Evolutionary conservation across 1,140 invertebrate genomes (phyloP).

Genomic region (Pogonomyrmex barbatus): DNA sequence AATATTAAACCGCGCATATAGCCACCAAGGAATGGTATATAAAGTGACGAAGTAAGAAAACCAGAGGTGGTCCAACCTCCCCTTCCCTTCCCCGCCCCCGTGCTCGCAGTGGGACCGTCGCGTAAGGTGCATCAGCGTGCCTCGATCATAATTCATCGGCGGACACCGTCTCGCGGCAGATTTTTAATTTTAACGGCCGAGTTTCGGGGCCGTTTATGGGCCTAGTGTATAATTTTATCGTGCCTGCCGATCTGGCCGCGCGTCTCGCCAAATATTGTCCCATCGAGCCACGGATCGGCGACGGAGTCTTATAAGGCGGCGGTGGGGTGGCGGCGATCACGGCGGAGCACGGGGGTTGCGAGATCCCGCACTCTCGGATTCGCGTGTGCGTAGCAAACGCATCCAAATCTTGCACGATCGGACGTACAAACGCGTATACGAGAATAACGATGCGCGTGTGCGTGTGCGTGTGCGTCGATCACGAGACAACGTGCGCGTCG

Average conservation of each 20-base stretch:
- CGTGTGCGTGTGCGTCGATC: not conserved
- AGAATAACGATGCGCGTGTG: not conserved
- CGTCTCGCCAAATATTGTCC: conserved; percentile 76
- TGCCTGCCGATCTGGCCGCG: conserved; percentile 81
- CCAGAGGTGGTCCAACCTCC: conserved; percentile 62
- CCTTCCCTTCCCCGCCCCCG: not conserved
- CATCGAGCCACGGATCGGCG: conserved; percentile 58
- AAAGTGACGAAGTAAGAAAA: conserved; percentile 66
- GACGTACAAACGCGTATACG: not conserved
- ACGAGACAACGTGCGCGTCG: not conserved
- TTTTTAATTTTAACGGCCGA: conserved; percentile 84
- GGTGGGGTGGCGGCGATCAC: conserved; percentile 15
- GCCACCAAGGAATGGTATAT: conserved; percentile 25
- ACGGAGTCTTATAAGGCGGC: conserved; percentile 33
- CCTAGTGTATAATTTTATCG: conserved; percentile 85
- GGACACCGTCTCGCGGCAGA: conserved; percentile 77
- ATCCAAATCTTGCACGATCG: conserved; percentile 27
- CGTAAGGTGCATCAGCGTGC: conserved; percentile 64
- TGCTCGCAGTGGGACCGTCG: conserved; percentile 11
- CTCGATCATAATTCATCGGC: conserved; percentile 78
- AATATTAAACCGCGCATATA: conserved; percentile 48
- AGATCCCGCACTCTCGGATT: not conserved
- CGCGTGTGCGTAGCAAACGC: conserved; percentile 27
- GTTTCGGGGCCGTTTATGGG: conserved; percentile 82
- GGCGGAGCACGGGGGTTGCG: not conserved